Percentiles rank a stretch among this genome's conserved stretches.
phyloP scores from a whole-genome alignment of 2,113 vertebrate genomes.

The Pteropus alecto region DNA sequence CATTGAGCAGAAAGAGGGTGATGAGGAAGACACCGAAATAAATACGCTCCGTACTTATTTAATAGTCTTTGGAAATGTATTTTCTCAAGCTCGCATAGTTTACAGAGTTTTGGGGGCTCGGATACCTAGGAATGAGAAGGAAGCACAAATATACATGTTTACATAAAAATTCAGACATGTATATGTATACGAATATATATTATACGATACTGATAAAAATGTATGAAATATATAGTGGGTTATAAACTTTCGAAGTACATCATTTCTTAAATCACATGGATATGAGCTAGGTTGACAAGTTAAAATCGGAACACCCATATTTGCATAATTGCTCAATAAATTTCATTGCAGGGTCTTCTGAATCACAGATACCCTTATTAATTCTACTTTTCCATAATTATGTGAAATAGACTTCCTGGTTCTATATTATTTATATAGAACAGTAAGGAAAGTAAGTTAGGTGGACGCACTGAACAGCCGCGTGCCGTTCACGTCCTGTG shows the following conservation, averaged over 20 bases:
- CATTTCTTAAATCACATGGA: background rate
- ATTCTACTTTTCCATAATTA: background rate
- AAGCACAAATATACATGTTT: background rate
- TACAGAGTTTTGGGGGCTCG: background rate
- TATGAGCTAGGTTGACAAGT: background rate
- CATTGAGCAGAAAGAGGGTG: background rate
- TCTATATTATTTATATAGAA: background rate
- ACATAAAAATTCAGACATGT: background rate
- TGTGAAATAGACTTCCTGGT: background rate
- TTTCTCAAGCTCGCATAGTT: background rate
- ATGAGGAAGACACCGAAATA: background rate
- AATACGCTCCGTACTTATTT: background rate
- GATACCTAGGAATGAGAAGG: background rate
- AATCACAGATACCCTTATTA: background rate
- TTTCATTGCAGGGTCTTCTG: background rate
- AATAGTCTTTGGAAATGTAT: background rate
- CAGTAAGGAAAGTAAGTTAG: background rate
- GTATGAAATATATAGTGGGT: background rate
- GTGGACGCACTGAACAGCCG: background rate
- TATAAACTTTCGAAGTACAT: background rate
- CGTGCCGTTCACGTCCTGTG: rapidly evolving
- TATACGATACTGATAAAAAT: background rate
- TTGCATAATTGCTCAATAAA: background rate
- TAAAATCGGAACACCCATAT: background rate
- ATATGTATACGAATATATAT: background rate